Percentiles rank a stretch among this genome's conserved stretches.
These are phyloP conservation scores for Sebastes nivosus DNA, from an alignment of 2,797 vertebrate genomes.

Conservation along the genomic window DNA sequence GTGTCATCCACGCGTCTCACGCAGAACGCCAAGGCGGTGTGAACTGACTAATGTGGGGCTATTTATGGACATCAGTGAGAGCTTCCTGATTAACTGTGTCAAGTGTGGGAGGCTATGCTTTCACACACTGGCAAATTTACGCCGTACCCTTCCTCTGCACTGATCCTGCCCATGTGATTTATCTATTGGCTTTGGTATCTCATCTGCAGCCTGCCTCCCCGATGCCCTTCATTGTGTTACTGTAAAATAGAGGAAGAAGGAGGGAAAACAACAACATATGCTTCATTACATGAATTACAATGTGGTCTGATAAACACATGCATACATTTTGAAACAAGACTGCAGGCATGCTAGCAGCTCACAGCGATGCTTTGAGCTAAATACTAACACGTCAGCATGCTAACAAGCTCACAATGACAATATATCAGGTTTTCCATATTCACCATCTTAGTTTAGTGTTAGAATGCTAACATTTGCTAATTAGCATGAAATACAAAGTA, in stretches of 20 bases:
- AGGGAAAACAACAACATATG: conserved; percentile 13
- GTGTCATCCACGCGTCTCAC: conserved; percentile 45
- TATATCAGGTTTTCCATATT: not conserved
- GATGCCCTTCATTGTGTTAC: conserved; percentile 28
- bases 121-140: conserved; percentile 51
- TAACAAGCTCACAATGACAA: not conserved
- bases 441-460: not conserved
- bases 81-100: conserved; percentile 66
- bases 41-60: conserved; percentile 59
- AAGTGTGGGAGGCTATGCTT: conserved; percentile 65
- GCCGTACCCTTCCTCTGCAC: conserved; percentile 36
- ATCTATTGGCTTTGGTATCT: conserved; percentile 44
- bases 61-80: conserved; percentile 65
- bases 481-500: not conserved
- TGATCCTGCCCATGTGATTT: conserved; percentile 46
- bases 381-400: not conserved
- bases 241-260: conserved; percentile 3
- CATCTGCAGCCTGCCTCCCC: conserved; percentile 22
- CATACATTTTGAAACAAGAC: not conserved
- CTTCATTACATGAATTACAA: conserved; percentile 1
- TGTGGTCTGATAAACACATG: not conserved
- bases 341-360: not conserved
- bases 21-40: conserved; percentile 46
- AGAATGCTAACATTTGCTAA: not conserved
- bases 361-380: not conserved